These are phyloP conservation scores for Trachemys scripta DNA, from an alignment of 2,113 vertebrate species.

Conservation along the genomic window DNA sequence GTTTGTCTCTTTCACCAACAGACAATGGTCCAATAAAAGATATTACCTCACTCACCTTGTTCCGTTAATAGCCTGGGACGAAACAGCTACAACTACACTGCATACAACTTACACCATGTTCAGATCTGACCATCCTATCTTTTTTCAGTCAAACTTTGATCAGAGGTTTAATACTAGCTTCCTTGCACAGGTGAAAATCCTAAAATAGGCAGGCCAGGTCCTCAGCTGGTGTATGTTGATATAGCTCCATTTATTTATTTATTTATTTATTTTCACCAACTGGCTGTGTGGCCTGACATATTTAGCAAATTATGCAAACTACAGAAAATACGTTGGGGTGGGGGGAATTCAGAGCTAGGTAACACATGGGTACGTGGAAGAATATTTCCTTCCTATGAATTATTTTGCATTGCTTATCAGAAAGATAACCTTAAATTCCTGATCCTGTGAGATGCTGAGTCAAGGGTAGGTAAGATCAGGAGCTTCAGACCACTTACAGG, in stretches of 20 bases:
- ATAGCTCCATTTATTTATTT: accelerated
- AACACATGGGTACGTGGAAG: background rate
- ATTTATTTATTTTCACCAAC: background rate
- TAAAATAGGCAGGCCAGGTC: background rate
- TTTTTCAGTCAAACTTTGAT: background rate
- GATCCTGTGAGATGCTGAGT: background rate
- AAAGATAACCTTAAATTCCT: background rate
- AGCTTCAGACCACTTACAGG: background rate
- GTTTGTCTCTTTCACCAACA: background rate
- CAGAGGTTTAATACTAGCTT: background rate
- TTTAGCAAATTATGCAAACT: background rate
- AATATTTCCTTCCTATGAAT: background rate
- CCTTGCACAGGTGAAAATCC: accelerated
- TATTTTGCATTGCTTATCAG: background rate
- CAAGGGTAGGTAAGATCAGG: background rate
- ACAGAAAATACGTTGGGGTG: background rate
- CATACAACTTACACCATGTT: background rate
- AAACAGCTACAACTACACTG: background rate
- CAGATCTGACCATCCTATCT: accelerated
- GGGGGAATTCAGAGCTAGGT: background rate
- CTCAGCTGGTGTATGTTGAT: background rate
- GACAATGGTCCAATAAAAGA: background rate
- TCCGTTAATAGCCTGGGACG: background rate
- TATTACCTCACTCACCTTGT: background rate
- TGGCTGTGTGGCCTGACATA: background rate